Conservation (phyloP, 2,888 invertebrate genomes). For the Drosophila mercatorum region DNA sequence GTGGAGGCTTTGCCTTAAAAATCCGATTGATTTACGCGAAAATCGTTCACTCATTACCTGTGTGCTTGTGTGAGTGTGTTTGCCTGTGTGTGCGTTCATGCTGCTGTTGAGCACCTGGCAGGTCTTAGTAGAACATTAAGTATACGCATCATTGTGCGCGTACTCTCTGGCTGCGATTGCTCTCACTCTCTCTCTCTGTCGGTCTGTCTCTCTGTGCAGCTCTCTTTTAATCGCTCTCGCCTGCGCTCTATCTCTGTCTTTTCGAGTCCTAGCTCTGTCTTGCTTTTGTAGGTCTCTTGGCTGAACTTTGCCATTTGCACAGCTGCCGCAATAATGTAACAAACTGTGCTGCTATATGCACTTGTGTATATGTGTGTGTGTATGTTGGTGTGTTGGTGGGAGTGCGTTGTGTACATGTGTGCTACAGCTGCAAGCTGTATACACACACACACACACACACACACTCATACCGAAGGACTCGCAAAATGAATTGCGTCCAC, state of each 20-base stretch:
- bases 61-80: constrained; percentile 17
- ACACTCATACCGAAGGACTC: constrained; percentile 5
- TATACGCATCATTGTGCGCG: constrained; percentile 60
- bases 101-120: constrained; percentile 45
- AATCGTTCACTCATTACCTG: constrained; percentile 14
- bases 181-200: constrained; percentile 12
- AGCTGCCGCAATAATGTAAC: constrained; percentile 63
- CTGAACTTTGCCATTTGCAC: constrained; percentile 73
- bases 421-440: constrained; percentile 36
- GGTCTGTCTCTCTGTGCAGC: constrained; percentile 4
- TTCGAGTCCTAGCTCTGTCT: constrained; percentile 1
- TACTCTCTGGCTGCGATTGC: constrained; percentile 34
- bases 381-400: constrained; percentile 17
- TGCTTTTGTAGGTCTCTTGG: constrained; percentile 48
- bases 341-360: constrained; percentile 25
- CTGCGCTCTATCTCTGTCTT: constrained; percentile 3
- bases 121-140: constrained; percentile 38
- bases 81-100: constrained; percentile 24
- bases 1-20: constrained; percentile 21
- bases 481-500: constrained; percentile 43
- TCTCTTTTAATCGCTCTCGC: constrained; percentile 4
- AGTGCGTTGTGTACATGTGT: constrained; percentile 38
- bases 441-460: constrained; percentile 7
- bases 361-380: constrained; percentile 5
- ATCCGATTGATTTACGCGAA: constrained; percentile 54